phyloP scores from a whole-genome alignment of 2,888 invertebrate species.

The Himalopsyche tibetana region DNA sequence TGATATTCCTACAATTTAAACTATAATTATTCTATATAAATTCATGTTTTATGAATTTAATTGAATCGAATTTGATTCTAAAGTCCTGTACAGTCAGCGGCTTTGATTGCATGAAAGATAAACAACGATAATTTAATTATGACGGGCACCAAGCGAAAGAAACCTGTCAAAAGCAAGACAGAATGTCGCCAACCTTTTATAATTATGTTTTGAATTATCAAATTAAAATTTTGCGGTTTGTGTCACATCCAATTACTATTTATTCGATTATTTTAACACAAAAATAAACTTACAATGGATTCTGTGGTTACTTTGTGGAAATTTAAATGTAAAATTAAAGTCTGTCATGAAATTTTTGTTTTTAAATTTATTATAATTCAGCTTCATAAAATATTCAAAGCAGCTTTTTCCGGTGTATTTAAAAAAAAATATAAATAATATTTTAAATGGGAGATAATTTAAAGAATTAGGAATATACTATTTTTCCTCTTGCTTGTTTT shows the following conservation, averaged over 20 bases:
- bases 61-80: neutral
- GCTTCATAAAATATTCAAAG: too few relatives aligned
- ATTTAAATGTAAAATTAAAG: too few relatives aligned
- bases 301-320: too few relatives aligned
- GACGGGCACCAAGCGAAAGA: neutral
- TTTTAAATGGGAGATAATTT: too few relatives aligned
- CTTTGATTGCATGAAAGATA: slow-evolving; percentile 36
- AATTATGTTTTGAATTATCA: slow-evolving; percentile 4
- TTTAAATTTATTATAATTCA: too few relatives aligned
- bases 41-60: neutral
- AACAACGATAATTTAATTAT: slow-evolving; percentile 35
- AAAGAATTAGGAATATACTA: too few relatives aligned
- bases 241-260: slow-evolving; percentile 29
- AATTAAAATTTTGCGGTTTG: slow-evolving; percentile 16
- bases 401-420: too few relatives aligned
- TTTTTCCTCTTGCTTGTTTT: too few relatives aligned
- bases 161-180: slow-evolving; percentile 38
- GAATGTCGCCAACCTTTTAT: slow-evolving; percentile 33
- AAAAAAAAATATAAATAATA: too few relatives aligned
- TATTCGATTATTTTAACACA: neutral
- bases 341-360: too few relatives aligned
- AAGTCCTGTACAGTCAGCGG: neutral
- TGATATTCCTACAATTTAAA: too few relatives aligned
- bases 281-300: neutral
- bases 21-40: too few relatives aligned